Evolutionary conservation across 2,113 vertebrate species (phyloP).

Genomic region (Laticauda colubrina): DNA sequence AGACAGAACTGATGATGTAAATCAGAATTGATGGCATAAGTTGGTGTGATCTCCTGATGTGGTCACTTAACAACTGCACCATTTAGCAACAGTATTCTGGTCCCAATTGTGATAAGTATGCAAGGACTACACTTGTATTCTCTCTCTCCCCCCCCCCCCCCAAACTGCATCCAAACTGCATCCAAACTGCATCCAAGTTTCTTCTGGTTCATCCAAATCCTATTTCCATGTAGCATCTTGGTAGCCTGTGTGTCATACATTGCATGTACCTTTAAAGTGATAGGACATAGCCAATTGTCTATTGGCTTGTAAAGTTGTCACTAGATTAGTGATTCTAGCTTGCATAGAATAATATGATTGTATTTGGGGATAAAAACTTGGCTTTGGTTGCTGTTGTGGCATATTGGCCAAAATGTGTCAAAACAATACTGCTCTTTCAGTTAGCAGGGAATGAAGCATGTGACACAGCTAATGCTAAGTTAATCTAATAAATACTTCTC

Average conservation of each 20-base stretch:
- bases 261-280: not conserved
- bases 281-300: not conserved
- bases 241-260: not conserved
- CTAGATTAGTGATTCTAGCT: not conserved
- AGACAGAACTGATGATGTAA: not conserved
- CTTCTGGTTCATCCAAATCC: not conserved
- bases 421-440: not conserved
- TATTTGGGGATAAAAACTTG: not conserved
- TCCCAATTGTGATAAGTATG: not conserved
- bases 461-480: not conserved
- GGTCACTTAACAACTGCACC: not conserved
- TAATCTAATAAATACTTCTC: not conserved
- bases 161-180: not conserved
- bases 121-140: not conserved
- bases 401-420: not conserved
- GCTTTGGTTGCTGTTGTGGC: not conserved
- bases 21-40: not conserved
- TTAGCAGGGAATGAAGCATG: not conserved
- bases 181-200: not conserved
- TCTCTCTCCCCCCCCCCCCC: rapidly evolving
- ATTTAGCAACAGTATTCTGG: not conserved
- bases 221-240: not conserved
- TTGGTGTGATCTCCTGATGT: not conserved
- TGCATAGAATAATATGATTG: not conserved
- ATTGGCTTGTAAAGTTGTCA: not conserved